These are phyloP conservation scores for Trogon surrucura DNA, from an alignment of 2,113 vertebrate genomes.

Conservation along the genomic window DNA sequence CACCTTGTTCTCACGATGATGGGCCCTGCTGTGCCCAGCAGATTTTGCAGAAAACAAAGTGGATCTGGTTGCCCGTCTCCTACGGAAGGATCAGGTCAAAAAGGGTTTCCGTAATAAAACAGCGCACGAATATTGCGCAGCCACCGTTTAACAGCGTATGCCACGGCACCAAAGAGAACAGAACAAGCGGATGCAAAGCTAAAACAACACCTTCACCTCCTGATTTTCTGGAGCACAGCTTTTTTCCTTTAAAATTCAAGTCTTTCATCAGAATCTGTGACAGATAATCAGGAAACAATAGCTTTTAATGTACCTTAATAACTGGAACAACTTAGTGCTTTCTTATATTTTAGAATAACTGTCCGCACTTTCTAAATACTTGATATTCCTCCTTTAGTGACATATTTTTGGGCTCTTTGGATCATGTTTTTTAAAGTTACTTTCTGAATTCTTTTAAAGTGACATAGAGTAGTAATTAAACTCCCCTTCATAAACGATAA, in stretches of 20 bases:
- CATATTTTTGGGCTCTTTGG: background rate
- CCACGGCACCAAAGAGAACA: background rate
- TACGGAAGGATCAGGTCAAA: background rate
- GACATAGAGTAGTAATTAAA: background rate
- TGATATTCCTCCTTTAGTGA: background rate
- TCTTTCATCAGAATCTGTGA: background rate
- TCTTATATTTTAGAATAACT: background rate
- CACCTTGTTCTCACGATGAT: accelerated
- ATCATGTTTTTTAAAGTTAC: background rate
- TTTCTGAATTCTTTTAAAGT: background rate
- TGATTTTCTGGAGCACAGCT: background rate
- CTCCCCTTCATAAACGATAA: background rate
- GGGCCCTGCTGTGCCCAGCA: background rate
- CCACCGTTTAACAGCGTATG: background rate
- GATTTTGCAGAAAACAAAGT: background rate
- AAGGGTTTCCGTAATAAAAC: background rate
- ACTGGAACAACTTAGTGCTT: background rate
- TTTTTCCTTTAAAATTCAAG: background rate
- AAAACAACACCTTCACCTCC: background rate
- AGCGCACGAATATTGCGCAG: background rate
- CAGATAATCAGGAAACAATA: background rate
- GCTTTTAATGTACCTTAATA: background rate
- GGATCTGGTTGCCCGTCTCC: background rate
- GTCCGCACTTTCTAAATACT: background rate
- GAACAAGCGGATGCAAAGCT: background rate